Evolutionary conservation across 2,888 invertebrate species (phyloP), one percentile per base, ranked within the genome.

Genomic region (Acleris cristana): DNA sequence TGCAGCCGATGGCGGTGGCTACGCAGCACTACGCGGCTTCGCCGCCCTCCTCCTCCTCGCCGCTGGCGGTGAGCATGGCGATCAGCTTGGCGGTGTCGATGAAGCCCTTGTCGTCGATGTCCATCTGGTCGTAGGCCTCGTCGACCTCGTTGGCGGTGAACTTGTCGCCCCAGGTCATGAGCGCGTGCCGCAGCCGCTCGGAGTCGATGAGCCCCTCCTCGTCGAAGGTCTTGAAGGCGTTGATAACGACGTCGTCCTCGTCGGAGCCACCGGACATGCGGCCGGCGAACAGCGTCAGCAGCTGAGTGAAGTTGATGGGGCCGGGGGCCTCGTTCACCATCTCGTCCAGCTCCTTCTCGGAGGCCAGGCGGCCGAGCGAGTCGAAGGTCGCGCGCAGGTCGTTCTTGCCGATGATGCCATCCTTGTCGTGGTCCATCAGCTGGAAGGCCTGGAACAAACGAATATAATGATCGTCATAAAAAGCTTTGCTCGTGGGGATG

Each of bases 351-450:
- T 98, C 98, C 93, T 97, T 97, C 88, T 98, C 98, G 82, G 95
- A 94, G 84, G 96, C 96, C 79, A 98, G 94, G 90, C 96, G 96
- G 89, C 98, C 98, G 79, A 98, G 96, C 80, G 96, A 96, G 94
- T 98, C 98, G 94, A 97, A 98, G 86, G 97, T 97, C 85, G 96
- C 96, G 86, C 97, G 96, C 86, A 98, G 95, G 94, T 98, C 98
- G 91, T 96, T 96, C 94, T 98, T 98, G 90, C 96, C 95, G 92
- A 96, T 95, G 92, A 97, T 95, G 79, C 97, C 97, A 88, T 98
- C 98, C 93, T 98, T 98, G 94, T 98, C 98, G 92, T 96, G 96
- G 94, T 98, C 98, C 96, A 98, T 98, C 82, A 98, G 96, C 93
- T 96, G 96, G 96, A 98, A 98, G 85, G 97, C 98, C 96, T 97